Base-by-base conservation (phyloP, 1,140 invertebrate species). In the Zaprionus camerounensis region DNA sequence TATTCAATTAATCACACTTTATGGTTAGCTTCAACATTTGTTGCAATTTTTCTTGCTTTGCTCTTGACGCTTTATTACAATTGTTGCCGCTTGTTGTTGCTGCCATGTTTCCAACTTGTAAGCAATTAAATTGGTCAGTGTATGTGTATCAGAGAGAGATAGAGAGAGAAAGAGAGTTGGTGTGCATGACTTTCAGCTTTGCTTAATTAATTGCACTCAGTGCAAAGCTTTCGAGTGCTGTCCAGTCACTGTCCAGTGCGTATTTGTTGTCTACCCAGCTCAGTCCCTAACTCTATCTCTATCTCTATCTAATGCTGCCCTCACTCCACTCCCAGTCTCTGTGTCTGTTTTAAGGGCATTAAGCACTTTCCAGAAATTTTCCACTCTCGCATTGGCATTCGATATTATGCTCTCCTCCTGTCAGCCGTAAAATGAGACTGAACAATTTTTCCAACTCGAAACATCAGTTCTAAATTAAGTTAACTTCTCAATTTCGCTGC, bases 1-100 rank as follows among this genome's bases (percentile, higher is more conserved):
- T 90, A 90, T 90, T 90, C 85, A 90, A 90, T 90, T 90, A 90
- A 90, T 90, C 85, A 90, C 85, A 90, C 85, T 90, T 90, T 87
- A 87, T 87, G 84, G 84, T 87, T 87, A 85, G 84, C 81, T 90
- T 91, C 76, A 90, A 90, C 85, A 90, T 90, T 90, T 90, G 85
- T 90, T 90, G 85, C 85, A 90, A 90, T 90, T 90, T 90, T 90
- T 90, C 85, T 90, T 90, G 81, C 84, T 87, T 88, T 81, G 71
- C 81, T 78, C 74, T 69, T 88, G 84, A 88, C 81, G 84, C 84
- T 87, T 88, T 87, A 87, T 87, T 87, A 84, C 84, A 88, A 87
- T 87, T 88, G 84, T 88, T 88, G 78, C 68, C 71, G 78, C 69
- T 61, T 70, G 56, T 62, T 61, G 57, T 13, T 71, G 31, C 20